These are phyloP conservation scores for Drosophila burlai DNA, from an alignment of 1,140 invertebrate species.

Conservation along the genomic window DNA sequence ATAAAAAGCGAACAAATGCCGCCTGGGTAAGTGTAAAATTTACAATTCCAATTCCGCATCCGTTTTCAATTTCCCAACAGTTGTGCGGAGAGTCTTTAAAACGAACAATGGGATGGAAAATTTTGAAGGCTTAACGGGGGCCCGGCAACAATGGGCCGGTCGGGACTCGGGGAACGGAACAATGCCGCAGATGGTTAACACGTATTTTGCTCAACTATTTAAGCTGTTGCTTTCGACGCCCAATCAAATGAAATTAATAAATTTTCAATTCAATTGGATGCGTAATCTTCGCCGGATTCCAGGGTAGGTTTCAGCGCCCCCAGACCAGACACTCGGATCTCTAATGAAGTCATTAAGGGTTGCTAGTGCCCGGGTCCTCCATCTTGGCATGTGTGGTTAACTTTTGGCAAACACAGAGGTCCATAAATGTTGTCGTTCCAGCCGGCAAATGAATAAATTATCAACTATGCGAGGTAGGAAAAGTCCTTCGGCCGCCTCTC, in stretches of 20 bases:
- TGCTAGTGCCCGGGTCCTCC: conserved; percentile 26
- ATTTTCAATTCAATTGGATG: conserved; percentile 36
- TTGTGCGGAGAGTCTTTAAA: conserved; percentile 56
- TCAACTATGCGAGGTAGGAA: conserved; percentile 72
- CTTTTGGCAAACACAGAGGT: conserved; percentile 65
- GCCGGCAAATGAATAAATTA: conserved; percentile 80
- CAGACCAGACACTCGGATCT: conserved; percentile 1
- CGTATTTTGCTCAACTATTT: conserved; percentile 68
- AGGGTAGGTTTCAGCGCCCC: conserved; percentile 33
- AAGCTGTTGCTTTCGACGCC: conserved; percentile 72
- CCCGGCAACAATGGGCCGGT: conserved; percentile 23
- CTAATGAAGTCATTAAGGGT: conserved; percentile 81
- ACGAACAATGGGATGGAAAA: conserved; percentile 64
- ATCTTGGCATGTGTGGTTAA: conserved; percentile 62
- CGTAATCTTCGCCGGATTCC: conserved; percentile 9
- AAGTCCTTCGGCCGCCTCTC: conserved; percentile 52
- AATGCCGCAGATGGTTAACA: conserved; percentile 63
- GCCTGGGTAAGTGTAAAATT: conserved; percentile 77
- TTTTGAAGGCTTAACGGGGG: conserved; percentile 26
- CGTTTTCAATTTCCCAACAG: conserved; percentile 63
- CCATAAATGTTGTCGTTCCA: conserved; percentile 44
- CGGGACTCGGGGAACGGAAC: conserved; percentile 33
- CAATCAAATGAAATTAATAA: conserved; percentile 74
- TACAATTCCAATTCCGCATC: conserved; percentile 75
- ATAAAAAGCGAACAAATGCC: conserved; percentile 77